Evolutionary conservation across 1,140 invertebrate genomes (phyloP).

Genomic region (Elymnias hypermnestra): DNA sequence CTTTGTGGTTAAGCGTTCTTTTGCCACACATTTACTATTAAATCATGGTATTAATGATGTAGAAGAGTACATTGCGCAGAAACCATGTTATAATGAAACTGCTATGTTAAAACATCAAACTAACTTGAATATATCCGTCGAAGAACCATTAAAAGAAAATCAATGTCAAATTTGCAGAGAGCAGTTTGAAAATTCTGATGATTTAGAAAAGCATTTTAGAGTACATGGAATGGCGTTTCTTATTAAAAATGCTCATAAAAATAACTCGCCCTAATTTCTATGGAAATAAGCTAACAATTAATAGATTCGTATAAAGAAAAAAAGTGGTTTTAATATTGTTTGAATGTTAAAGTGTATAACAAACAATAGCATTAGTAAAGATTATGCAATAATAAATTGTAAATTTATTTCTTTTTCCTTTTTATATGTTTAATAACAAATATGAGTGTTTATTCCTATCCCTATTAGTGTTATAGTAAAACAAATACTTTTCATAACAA

Average conservation of each 20-base stretch:
- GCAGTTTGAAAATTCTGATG: constrained; percentile 75
- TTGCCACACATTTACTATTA: constrained; percentile 80
- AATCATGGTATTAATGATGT: constrained; percentile 78
- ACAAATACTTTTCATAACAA: no score
- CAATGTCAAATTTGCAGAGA: constrained; percentile 81
- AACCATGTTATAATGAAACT: constrained; percentile 75
- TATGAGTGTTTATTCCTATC: no score
- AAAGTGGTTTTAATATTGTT: no score
- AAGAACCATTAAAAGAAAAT: constrained; percentile 75
- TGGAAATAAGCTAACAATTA: no score
- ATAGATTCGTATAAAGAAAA: no score
- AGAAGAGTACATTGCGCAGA: constrained; percentile 76
- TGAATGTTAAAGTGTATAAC: no score
- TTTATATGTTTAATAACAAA: no score
- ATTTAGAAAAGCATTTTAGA: constrained; percentile 79
- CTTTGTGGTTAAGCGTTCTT: constrained; percentile 80
- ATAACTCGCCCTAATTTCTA: constrained; percentile 1
- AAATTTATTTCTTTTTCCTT: no score
- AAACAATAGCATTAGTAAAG: no score
- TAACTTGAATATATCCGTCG: constrained; percentile 31
- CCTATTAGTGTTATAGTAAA: no score
- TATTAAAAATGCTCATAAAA: constrained; percentile 51
- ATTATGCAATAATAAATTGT: no score
- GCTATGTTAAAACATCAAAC: constrained; percentile 68
- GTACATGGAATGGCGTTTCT: constrained; percentile 83